These are phyloP conservation scores for Varanus salvator DNA, from an alignment of 2,113 vertebrate genomes.

Conservation along the genomic window DNA sequence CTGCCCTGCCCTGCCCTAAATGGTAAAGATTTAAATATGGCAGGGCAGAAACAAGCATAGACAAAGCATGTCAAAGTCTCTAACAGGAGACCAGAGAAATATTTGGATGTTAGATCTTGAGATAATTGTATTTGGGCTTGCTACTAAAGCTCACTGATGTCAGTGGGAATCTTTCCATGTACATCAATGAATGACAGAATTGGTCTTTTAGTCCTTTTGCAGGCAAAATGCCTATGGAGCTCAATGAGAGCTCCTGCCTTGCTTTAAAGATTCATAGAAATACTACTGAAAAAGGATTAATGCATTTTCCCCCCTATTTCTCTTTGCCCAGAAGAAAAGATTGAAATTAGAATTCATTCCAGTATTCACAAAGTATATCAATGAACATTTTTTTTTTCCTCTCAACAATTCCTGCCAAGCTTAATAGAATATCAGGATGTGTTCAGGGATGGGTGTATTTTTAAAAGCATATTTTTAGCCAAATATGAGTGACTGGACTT, in stretches of 20 bases:
- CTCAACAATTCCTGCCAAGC: background rate
- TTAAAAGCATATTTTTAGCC: conserved; percentile 7
- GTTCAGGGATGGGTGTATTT: background rate
- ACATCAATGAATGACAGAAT: background rate
- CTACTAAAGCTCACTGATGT: conserved; percentile 9
- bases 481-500: conserved; percentile 6
- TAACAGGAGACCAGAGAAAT: conserved; percentile 12
- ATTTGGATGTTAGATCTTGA: conserved; percentile 6
- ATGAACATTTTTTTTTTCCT: background rate
- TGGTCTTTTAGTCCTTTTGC: conserved; percentile 11
- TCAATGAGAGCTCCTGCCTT: conserved; percentile 13
- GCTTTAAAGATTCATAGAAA: conserved; percentile 16
- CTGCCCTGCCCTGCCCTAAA: background rate
- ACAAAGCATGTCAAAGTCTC: conserved; percentile 8
- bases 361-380: conserved; percentile 14
- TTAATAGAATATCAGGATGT: background rate
- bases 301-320: too few relatives aligned
- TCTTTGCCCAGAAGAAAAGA: conserved; percentile 20
- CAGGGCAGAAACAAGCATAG: background rate
- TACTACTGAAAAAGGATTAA: conserved; percentile 8
- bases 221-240: conserved; percentile 20
- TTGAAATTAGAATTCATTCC: conserved; percentile 9
- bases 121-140: background rate
- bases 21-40: background rate
- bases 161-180: conserved; percentile 4